Percentiles rank a stretch among this genome's conserved stretches.
These are phyloP conservation scores for Harpegnathos saltator DNA, from an alignment of 1,140 invertebrate species.

Conservation along the genomic window DNA sequence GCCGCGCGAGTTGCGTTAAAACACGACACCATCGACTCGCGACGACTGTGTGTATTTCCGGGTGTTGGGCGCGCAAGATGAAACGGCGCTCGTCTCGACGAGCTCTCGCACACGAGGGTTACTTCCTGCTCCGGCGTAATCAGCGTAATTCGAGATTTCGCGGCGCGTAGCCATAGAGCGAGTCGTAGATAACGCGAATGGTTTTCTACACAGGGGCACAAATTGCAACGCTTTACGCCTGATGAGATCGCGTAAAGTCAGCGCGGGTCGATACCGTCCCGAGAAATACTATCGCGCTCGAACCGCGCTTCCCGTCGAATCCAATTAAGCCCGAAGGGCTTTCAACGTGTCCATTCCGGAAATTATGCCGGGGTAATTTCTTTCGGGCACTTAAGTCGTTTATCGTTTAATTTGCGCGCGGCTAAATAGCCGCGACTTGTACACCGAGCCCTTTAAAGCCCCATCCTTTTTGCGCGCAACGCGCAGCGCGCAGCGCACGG, in stretches of 20 bases:
- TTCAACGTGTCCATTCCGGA: conserved; percentile 55
- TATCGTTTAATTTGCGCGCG: conserved; percentile 40
- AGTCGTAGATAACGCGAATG: conserved; percentile 25
- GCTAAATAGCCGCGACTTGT: not conserved
- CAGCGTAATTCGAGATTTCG: conserved; percentile 18
- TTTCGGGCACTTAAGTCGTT: conserved; percentile 23
- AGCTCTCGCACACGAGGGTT: conserved; percentile 1
- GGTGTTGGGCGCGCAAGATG: not conserved
- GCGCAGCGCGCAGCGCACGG: not conserved
- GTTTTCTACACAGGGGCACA: conserved; percentile 5
- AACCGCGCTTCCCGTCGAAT: conserved; percentile 40
- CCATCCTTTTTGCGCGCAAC: not conserved
- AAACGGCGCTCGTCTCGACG: not conserved
- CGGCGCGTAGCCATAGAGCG: not conserved
- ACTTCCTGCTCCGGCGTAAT: conserved; percentile 12
- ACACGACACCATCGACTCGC: not conserved
- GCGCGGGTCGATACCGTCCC: conserved; percentile 52
- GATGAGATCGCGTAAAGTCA: conserved; percentile 53
- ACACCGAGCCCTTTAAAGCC: not conserved
- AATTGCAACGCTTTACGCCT: conserved; percentile 57
- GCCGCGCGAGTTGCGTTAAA: not conserved
- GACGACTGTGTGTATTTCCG: not conserved
- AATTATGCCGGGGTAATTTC: conserved; percentile 60
- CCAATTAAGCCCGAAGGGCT: conserved; percentile 66
- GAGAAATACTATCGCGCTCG: conserved; percentile 21